Base-by-base conservation (phyloP, 1,140 invertebrate genomes). In the Planococcus citri region DNA sequence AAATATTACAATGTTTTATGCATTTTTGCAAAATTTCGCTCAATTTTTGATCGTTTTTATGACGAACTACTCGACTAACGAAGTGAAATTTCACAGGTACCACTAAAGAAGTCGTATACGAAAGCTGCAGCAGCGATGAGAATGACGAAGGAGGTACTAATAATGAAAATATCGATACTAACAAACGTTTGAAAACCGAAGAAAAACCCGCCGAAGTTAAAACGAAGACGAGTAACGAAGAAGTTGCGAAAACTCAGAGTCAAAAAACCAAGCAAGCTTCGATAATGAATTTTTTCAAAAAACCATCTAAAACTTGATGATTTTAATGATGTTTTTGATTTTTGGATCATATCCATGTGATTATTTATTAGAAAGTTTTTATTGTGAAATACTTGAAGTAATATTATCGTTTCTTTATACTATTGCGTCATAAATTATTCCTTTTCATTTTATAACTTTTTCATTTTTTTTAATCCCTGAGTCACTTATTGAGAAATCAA, bases 111-210 rank as follows among this genome's bases (percentile, higher is more conserved):
- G 60, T 64, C 17, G 60, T 64, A 17, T 64, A 64, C 22, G 60
- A 64, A 64, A 64, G 60, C 24, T 64, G 60, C 22, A 27, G 25
- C 60, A 64, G 60, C 22, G 60, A 64, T 17, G 60, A 64, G 10
- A 17, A 64, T 25, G 60, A 64, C 4, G 24, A 64, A 24, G 22
- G 25, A 25, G 10, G 1, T 64, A 9, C 21, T 64, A 24, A 24
- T 17, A 64, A 64, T 21, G 60, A 24, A 20, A 64, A 64, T 25
- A 1, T 25, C 10, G 60, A 64, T 25, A 27, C 1, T 22, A 64
- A 64, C 17, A 64, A 64, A 27, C 60, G 60, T 24, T 64, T 64
- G 60, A 64, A 25, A 27, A 27, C 60, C 17, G 25, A 27, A 9
- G 60, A 64, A 64, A 64, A 25, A 2, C 2, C 10, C 17, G 60